Evolutionary conservation across 2,113 vertebrate species (phyloP).

Genomic region (Galemys pyrenaicus): DNA sequence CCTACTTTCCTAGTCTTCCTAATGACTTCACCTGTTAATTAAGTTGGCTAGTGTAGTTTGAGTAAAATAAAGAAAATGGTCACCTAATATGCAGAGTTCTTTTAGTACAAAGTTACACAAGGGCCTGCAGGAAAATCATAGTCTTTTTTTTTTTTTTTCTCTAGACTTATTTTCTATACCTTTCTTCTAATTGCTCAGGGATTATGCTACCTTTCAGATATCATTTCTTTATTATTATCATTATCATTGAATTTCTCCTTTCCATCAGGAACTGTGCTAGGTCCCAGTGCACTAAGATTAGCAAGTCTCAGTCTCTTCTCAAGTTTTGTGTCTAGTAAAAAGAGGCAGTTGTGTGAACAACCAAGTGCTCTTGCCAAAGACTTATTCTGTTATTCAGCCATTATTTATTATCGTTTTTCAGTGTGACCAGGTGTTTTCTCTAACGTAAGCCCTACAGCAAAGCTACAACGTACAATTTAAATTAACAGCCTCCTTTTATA

Average conservation of each 20-base stretch:
- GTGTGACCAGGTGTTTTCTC: background rate
- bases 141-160: slow-evolving; percentile 7
- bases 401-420: background rate
- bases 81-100: background rate
- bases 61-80: background rate
- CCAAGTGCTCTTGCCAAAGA: background rate
- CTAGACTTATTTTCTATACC: background rate
- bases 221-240: background rate
- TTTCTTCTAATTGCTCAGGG: background rate
- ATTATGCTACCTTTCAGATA: background rate
- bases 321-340: slow-evolving; percentile 28
- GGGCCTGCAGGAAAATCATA: background rate
- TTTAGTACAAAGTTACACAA: slow-evolving; percentile 15
- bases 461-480: background rate
- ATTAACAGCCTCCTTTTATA: slow-evolving; percentile 19
- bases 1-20: background rate
- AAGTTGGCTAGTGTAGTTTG: slow-evolving; percentile 25
- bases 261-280: background rate
- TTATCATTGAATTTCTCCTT: slow-evolving; percentile 2
- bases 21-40: slow-evolving; percentile 48
- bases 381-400: slow-evolving; percentile 3
- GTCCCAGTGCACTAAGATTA: background rate
- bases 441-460: background rate
- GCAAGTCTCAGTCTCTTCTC: background rate
- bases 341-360: background rate